Percentiles rank a stretch among this genome's conserved stretches.
Conservation (phyloP, 92 coral and sea anemone species). For the Pocillopora grandis region DNA sequence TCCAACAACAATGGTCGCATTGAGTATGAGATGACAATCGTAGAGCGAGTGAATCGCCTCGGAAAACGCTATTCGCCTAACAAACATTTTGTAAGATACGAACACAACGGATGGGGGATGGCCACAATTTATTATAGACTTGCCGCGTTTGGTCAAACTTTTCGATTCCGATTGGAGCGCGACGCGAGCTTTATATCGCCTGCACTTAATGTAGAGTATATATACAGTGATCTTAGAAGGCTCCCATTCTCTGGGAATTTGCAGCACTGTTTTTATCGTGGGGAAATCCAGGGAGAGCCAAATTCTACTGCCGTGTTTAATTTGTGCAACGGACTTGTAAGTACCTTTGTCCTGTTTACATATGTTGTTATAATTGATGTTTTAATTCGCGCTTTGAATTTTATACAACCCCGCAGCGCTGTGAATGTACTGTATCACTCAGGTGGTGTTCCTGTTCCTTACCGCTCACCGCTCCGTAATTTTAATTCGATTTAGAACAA, state of each 20-base stretch:
- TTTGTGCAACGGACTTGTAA: conserved; percentile 92
- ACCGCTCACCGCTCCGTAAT: not conserved
- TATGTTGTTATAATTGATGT: not conserved
- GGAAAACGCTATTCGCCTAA: conserved; percentile 51
- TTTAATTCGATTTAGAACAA: conserved; percentile 18
- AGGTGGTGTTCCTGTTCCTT: no score
- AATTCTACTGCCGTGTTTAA: conserved; percentile 88
- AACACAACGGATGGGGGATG: conserved; percentile 45
- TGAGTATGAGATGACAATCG: conserved; percentile 34
- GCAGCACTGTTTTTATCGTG: conserved; percentile 80
- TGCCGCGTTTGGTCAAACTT: conserved; percentile 77
- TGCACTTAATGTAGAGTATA: conserved; percentile 77
- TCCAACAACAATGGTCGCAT: conserved; percentile 24
- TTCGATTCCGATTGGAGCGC: conserved; percentile 65
- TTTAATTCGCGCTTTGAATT: not conserved
- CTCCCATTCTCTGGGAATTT: conserved; percentile 76
- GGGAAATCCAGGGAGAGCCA: conserved; percentile 73
- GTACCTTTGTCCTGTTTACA: conserved; percentile 27
- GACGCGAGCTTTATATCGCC: conserved; percentile 85
- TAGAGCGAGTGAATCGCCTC: conserved; percentile 54
- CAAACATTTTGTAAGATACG: conserved; percentile 67
- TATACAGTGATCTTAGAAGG: conserved; percentile 58
- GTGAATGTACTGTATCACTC: not conserved
- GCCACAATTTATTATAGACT: conserved; percentile 79
- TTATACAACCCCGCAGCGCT: conserved; percentile 2